Evolutionary conservation across 1,140 invertebrate species (phyloP), one percentile per base, ranked within the genome.

Genomic region (Neodiprion lecontei): DNA sequence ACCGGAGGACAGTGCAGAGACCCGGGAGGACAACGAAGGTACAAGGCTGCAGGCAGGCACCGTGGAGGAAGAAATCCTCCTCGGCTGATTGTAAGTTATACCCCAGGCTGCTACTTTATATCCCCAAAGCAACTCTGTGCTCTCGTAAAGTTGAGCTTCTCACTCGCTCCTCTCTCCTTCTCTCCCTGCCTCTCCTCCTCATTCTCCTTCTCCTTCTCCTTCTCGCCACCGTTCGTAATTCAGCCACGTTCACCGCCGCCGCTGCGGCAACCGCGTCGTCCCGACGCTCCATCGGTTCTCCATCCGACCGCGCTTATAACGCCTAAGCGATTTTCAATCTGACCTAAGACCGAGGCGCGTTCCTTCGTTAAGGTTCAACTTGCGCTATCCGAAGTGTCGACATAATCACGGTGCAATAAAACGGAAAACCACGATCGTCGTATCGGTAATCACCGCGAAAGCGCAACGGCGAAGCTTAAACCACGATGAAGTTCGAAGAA

Each of bases 61-160:
- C 76, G 79, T 74, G 79, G 74, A 76, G 78, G 50, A 70, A 65
- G 72, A 68, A 67, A 67, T 67, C 76, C 77, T 77, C 78, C 78
- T 76, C 77, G 77, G 83, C 84, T 88, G 87, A 88, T 88, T 88
- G 87, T 88, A 88, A 88, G 86, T 88, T 88, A 88, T 88, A 88
- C 86, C 85, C 84, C 85, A 87, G 84, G 83, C 81, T 83, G 77
- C 86, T 88, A 83, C 85, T 87, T 87, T 88, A 88, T 88, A 86
- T 86, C 82, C 82, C 82, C 82, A 81, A 83, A 81, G 85, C 83
- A 87, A 87, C 84, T 88, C 87, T 80, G 28, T 61, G 84, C 83
- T 87, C 87, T 88, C 87, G 86, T 88, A 88, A 88, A 88, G 84
- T 81, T 86, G 83, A 80, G 28, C 28, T 40, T 40, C 28, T 40